Percentiles rank a stretch among this genome's conserved stretches.
phyloP scores from a whole-genome alignment of 2,888 invertebrate genomes.

The Sarcophaga subvicina region DNA sequence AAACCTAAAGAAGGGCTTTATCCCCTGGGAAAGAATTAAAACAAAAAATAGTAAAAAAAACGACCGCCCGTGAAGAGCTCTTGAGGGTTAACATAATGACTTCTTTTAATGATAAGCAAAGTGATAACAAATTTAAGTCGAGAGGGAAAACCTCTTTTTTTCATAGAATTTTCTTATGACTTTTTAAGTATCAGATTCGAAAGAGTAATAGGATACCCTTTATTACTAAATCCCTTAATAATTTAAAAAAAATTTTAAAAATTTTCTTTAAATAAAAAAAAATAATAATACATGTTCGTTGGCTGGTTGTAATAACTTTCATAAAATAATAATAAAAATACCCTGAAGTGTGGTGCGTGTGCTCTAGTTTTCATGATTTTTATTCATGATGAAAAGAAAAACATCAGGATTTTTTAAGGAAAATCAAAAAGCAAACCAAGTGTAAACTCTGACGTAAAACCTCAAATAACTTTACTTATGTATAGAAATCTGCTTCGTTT shows the following conservation, averaged over 20 bases:
- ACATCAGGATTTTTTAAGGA: not conserved
- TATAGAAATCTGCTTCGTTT: not conserved
- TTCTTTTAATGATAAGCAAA: too few species aligned
- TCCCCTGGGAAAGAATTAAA: too few species aligned
- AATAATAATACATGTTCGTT: not conserved
- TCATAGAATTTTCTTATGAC: not conserved
- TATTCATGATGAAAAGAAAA: not conserved
- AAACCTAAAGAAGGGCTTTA: too few species aligned
- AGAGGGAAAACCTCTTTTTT: not conserved
- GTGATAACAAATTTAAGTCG: too few species aligned
- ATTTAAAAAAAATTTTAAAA: not conserved
- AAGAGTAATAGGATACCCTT: too few species aligned
- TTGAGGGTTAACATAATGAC: too few species aligned
- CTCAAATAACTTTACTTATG: not conserved
- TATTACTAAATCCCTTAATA: not conserved
- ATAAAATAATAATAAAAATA: not conserved
- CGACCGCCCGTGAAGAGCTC: too few species aligned
- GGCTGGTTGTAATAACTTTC: too few species aligned
- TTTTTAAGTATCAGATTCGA: too few species aligned
- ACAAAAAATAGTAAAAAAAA: too few species aligned
- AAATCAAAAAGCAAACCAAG: not conserved
- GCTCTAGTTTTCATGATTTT: conserved; percentile 40
- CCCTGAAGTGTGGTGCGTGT: conserved; percentile 37
- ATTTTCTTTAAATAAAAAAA: not conserved
- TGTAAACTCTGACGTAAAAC: not conserved